Evolutionary conservation across 2,113 vertebrate species (phyloP).

Genomic region (Fulmarus glacialis): DNA sequence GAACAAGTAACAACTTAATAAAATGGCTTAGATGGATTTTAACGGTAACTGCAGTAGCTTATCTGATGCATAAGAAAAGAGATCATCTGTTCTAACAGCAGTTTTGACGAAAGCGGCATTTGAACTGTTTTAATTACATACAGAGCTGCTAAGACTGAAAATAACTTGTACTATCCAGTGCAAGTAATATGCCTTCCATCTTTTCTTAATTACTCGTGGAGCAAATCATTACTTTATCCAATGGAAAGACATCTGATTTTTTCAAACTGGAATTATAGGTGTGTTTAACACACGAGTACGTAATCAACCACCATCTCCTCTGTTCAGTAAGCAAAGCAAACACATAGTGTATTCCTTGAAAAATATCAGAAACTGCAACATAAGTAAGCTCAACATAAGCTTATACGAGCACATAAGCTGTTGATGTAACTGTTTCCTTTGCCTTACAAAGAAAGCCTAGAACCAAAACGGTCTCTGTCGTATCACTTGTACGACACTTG

Average conservation of each 20-base stretch:
- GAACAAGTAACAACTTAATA: conserved; percentile 65
- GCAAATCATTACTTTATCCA: conserved; percentile 35
- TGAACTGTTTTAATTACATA: conserved; percentile 69
- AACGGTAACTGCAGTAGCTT: conserved; percentile 62
- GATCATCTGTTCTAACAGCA: conserved; percentile 57
- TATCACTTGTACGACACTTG: neutral
- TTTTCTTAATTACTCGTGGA: conserved; percentile 20
- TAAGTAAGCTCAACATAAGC: neutral
- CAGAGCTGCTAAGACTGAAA: conserved; percentile 55
- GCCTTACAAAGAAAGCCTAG: neutral
- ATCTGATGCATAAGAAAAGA: conserved; percentile 49
- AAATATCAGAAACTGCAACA: neutral
- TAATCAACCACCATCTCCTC: neutral
- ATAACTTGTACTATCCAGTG: conserved; percentile 14
- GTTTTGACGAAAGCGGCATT: conserved; percentile 59
- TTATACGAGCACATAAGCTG: neutral
- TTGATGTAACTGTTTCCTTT: neutral
- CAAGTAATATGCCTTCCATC: conserved; percentile 2
- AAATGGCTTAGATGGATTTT: conserved; percentile 65
- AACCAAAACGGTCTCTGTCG: neutral
- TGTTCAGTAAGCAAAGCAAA: neutral
- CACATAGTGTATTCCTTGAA: neutral
- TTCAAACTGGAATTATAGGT: conserved; percentile 10
- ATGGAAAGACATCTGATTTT: neutral
- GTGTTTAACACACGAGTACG: neutral